Evolutionary conservation across 2,797 vertebrate species (phyloP), one percentile per base, ranked within the genome.

Genomic region (Clangula hyemalis): DNA sequence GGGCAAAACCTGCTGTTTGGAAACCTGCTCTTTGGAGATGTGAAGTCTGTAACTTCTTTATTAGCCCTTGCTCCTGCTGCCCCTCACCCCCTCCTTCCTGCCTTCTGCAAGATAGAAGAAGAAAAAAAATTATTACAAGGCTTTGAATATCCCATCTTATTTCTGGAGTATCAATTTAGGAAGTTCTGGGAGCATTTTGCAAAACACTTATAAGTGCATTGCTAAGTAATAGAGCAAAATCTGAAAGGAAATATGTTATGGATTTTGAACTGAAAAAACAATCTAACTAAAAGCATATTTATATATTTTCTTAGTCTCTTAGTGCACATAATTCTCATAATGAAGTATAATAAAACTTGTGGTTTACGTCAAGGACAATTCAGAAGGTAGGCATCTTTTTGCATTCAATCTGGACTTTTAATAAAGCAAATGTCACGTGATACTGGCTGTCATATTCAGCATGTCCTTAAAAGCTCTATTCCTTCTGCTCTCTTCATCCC

Each of bases 331-430:
- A 30, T 81, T 78, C 1, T 83, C 10, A 53, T 10, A 71, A 78
- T 90, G 19, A 19, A 41, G 36, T 20, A 20, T 32, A 51, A 71
- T 60, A 68, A 28, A 53, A 22, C 7, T 32, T 83, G 11, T 39
- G 28, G 8, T 24, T 25, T 0, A 0, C 56, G 13, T 39, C 41
- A 85, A 68, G 45, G 85, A 30, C 36, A 16, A 36, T 2, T 1
- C 1, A 39, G 41, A 79, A 60, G 19, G 3, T 8, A 32, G n/a
- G 2, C 8, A 14, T 8, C 9, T 28, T 58, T 75, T 90, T 28
- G 5, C 14, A 66, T 78, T 88, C 17, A 22, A 0, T 0, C 1
- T 43, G 27, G 41, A 41, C 17, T 28, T 71, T 34, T 41, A 54
- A 58, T 89, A 73, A 87, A 43, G 25, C 34, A 11, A 85, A 15